A percentile compares a stretch with the other conserved stretches of the same genome.
Conservation (phyloP, 2,888 invertebrate species). For the Stramonita haemastoma region DNA sequence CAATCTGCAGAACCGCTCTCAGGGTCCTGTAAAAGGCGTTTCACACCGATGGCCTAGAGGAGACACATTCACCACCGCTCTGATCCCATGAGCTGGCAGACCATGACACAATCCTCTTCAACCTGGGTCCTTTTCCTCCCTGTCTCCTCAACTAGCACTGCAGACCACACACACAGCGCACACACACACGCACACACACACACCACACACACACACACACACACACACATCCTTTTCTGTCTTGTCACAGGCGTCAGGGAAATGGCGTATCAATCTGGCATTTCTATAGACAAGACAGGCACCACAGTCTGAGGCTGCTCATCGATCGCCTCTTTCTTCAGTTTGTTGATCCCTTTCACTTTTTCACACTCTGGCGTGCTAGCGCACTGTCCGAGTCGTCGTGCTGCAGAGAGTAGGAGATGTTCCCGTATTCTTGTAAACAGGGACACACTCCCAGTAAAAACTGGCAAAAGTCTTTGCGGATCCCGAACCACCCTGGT, state of each 20-base stretch:
- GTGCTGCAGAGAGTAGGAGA: conserved; percentile 85
- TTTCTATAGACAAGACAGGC: conserved; percentile 72
- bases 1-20: no score
- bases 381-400: conserved; percentile 49
- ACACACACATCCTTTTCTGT: neutral
- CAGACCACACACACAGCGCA: no score
- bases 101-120: no score
- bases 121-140: neutral
- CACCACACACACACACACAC: neutral
- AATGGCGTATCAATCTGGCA: conserved; percentile 61
- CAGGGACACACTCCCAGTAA: conserved; percentile 95
- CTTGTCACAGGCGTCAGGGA: neutral
- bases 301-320: conserved; percentile 79
- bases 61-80: no score
- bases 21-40: no score
- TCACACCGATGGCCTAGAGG: no score
- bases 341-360: conserved; percentile 42
- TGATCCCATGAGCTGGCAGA: no score
- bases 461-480: conserved; percentile 98
- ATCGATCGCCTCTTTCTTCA: conserved; percentile 77
- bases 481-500: conserved; percentile 98
- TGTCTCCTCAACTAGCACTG: no score
- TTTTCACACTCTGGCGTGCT: conserved; percentile 45
- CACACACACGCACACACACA: no score
- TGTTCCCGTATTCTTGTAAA: conserved; percentile 98